Evolutionary conservation across 2,113 vertebrate species (phyloP).

Genomic region (Xenopus laevis): DNA sequence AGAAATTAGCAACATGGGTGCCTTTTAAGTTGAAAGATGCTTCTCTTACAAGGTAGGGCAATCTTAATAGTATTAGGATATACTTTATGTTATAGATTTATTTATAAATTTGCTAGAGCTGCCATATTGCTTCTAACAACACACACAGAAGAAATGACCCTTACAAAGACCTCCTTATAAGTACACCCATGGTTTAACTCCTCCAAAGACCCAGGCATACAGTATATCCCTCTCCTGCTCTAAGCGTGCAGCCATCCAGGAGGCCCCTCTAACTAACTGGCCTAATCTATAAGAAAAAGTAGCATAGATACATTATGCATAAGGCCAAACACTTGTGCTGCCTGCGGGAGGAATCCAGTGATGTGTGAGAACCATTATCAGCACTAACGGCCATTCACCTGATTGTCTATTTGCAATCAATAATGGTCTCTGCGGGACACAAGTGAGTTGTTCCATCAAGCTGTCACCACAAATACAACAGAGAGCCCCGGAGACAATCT

Average conservation of each 20-base stretch:
- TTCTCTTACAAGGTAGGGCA: no score
- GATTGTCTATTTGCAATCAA: constrained; percentile 39
- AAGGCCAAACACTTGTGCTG: constrained; percentile 3
- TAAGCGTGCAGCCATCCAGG: not conserved
- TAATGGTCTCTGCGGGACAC: constrained; percentile 33
- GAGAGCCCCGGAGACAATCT: constrained; percentile 4
- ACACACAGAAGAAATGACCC: no score
- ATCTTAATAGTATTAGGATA: no score
- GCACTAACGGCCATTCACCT: constrained; percentile 39
- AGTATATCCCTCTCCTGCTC: constrained; percentile 3
- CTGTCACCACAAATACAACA: constrained; percentile 33
- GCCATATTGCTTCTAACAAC: no score
- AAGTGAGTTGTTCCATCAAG: constrained; percentile 39
- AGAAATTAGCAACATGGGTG: no score
- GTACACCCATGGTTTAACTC: no score
- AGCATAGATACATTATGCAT: constrained; percentile 30
- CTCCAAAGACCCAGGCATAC: no score
- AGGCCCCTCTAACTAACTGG: no score
- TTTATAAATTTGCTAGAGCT: no score
- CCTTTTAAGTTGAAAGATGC: no score
- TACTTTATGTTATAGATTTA: no score
- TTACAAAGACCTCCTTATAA: no score
- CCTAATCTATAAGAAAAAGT: constrained; percentile 12
- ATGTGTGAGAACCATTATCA: constrained; percentile 41
- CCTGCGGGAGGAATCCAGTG: constrained; percentile 27